phyloP scores from a whole-genome alignment of 2,797 vertebrate species.

The Tarsius wallacei region DNA sequence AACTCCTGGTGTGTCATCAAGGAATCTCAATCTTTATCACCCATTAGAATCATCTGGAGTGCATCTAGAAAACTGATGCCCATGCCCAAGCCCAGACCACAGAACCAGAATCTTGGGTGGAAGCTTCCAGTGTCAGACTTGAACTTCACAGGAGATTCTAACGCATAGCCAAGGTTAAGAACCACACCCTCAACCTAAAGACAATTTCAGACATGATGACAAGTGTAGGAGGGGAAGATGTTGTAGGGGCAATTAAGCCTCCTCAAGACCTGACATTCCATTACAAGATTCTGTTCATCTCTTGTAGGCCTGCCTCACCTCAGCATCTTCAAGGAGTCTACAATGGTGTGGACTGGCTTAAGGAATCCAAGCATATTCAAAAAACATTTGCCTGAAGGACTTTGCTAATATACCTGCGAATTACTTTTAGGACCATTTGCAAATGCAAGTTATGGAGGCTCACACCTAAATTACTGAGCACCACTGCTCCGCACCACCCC shows the following conservation, averaged over 20 bases:
- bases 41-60: background rate
- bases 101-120: background rate
- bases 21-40: fast-evolving
- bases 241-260: background rate
- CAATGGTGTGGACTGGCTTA: background rate
- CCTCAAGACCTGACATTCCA: background rate
- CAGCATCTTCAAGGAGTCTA: background rate
- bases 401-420: background rate
- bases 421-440: background rate
- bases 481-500: no score
- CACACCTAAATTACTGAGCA: background rate
- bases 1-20: background rate
- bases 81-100: background rate
- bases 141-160: background rate
- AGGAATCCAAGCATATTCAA: background rate
- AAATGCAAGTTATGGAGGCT: background rate
- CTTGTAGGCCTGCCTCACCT: background rate
- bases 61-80: background rate
- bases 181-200: background rate
- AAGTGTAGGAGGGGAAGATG: background rate
- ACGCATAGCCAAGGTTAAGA: background rate
- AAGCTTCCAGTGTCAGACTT: background rate
- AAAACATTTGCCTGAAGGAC: background rate
- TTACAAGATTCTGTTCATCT: background rate
- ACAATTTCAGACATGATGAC: no score